Evolutionary conservation across 2,888 invertebrate species (phyloP), one percentile per base, ranked within the genome.

Genomic region (Dryococelus australis): DNA sequence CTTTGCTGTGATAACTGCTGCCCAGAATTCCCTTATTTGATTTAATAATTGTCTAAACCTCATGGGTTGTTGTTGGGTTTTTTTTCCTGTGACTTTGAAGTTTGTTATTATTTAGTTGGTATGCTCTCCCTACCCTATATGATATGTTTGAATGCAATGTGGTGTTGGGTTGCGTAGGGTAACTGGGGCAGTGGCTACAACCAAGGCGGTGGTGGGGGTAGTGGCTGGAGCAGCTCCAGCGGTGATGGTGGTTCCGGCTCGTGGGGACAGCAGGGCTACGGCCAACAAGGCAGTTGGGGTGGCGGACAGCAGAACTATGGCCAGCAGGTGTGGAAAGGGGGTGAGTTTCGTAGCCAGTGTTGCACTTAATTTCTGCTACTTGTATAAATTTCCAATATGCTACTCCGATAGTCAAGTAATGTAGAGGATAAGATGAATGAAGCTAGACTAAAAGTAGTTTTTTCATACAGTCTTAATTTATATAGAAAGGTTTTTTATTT

Each of bases 241-340:
- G 87, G 87, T n/a, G 86, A 86, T 43, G 85, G 87, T n/a, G 87
- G 87, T 43, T 51, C 87, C 80, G 86, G 86, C 8, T 84, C 84
- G 43, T 85, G 88, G 86, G 86, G 88, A n/a, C 43, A 78, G 10
- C 88, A 88, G 83, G 80, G 86, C 43, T 89, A 89, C 85, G 87
- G 86, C 85, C 88, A 88, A 78, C 89, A 87, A 80, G 43, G 87
- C 43, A 28, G 87, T 27, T 87, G 87, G 87, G 53, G 87, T 13
- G n/a, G 65, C 8, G 65, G 24, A 65, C 89, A 89, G 84, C 88
- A 88, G 78, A 87, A 87, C 28, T 88, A 87, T 65, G 53, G 27
- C 24, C 88, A 87, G 26, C 88, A 89, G 43, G 87, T 86, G 20
- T 88, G 87, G 87, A 87, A 87, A 87, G 87, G 88, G 85, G 47